These are phyloP conservation scores for Xerus inauris DNA, from an alignment of 2,113 vertebrate species.

Conservation along the genomic window DNA sequence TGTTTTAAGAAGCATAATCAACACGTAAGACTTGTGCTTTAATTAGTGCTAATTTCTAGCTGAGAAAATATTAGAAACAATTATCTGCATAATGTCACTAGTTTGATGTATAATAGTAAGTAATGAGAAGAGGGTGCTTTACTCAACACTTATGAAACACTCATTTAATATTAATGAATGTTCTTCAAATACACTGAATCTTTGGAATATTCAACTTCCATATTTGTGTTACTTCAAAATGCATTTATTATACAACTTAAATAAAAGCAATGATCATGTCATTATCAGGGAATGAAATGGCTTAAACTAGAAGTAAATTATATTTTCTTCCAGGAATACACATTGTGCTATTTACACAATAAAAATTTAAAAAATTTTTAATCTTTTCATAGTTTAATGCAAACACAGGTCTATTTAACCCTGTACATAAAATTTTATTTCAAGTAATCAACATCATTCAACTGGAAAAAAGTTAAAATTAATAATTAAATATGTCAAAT, in stretches of 20 bases:
- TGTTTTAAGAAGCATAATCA: constrained; percentile 17
- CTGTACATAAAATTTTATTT: neutral
- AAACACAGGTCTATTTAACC: neutral
- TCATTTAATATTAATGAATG: constrained; percentile 5
- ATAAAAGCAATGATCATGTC: neutral
- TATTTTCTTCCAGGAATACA: neutral
- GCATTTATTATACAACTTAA: neutral
- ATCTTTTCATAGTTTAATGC: neutral
- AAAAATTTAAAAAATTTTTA: neutral
- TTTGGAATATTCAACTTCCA: neutral
- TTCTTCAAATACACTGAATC: neutral
- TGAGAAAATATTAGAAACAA: neutral
- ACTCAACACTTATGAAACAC: neutral
- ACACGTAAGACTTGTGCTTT: neutral
- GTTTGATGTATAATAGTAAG: neutral
- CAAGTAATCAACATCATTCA: neutral
- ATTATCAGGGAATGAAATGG: neutral
- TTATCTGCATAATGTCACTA: neutral
- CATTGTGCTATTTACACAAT: neutral
- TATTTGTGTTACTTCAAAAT: neutral
- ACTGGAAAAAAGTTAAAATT: neutral
- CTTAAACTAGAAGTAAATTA: neutral
- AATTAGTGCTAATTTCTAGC: constrained; percentile 6
- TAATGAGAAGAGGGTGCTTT: neutral
- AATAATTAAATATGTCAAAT: neutral